A percentile compares a stretch with the other conserved stretches of the same genome.
Conservation (phyloP, 2,113 vertebrate species). For the Chaetops frenatus region DNA sequence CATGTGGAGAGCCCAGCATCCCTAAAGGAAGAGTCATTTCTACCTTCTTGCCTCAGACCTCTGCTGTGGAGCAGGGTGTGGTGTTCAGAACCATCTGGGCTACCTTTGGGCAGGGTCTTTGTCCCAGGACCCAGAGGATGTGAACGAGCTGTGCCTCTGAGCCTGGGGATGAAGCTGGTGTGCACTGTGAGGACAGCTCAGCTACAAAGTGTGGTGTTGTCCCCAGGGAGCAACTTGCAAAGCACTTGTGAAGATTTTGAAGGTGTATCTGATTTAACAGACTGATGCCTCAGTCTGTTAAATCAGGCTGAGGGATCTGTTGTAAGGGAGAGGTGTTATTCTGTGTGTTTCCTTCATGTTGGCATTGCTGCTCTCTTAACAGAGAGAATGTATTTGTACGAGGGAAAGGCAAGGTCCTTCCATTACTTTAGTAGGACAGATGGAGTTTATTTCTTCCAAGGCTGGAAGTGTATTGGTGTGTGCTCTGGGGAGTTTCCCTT, state of each 20-base stretch:
- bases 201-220: background rate
- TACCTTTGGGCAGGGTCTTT: background rate
- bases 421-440: background rate
- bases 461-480: background rate
- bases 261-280: background rate
- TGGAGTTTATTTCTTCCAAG: background rate
- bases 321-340: background rate
- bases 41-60: background rate
- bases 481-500: background rate
- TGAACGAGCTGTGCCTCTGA: rapidly evolving
- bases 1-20: background rate
- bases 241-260: background rate
- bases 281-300: too few relatives aligned
- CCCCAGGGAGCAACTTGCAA: background rate
- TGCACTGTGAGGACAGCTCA: rapidly evolving
- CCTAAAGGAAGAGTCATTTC: background rate
- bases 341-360: background rate
- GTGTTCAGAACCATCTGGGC: background rate
- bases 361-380: background rate
- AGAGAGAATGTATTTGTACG: background rate
- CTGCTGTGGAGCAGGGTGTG: background rate
- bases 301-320: background rate
- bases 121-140: background rate
- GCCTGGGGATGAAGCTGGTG: background rate
- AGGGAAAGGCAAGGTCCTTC: background rate